Conservation (phyloP, 1,140 invertebrate species). For the Halyomorpha halys region DNA sequence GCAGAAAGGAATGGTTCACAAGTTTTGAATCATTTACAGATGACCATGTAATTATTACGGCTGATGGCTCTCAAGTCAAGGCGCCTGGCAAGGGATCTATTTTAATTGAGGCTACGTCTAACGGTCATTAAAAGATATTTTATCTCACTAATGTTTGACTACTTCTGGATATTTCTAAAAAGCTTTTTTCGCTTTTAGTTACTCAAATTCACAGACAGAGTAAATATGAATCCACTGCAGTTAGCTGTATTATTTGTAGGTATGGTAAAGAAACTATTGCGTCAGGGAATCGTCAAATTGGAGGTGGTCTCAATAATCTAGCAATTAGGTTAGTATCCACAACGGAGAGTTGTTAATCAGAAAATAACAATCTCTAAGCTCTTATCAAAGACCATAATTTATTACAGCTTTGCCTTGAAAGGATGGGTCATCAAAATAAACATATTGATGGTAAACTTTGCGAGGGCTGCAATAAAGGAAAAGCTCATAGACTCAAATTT, state of each 20-base stretch:
- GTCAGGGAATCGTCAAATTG: conserved; percentile 27
- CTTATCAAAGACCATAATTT: conserved; percentile 21
- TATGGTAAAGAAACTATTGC: conserved; percentile 25
- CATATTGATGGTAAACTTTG: conserved; percentile 33
- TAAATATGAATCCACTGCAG: conserved; percentile 30
- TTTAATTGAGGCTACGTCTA: conserved; percentile 26
- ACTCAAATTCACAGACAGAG: conserved; percentile 33
- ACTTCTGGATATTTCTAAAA: conserved; percentile 32
- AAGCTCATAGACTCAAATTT: conserved; percentile 34
- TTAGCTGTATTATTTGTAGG: conserved; percentile 26
- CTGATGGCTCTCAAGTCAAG: conserved; percentile 29
- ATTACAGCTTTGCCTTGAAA: conserved; percentile 33
- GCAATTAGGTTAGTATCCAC: no score
- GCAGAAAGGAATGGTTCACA: no score
- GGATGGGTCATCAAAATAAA: conserved; percentile 33
- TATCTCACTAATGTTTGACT: no score
- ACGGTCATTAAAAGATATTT: conserved; percentile 31
- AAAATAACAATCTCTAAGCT: conserved; percentile 25
- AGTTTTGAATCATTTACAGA: conserved; percentile 30
- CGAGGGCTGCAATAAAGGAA: conserved; percentile 25
- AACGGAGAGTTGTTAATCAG: conserved; percentile 30
- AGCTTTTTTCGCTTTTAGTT: conserved; percentile 33
- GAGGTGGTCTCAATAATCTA: no score
- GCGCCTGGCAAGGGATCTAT: conserved; percentile 32
- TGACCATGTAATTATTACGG: conserved; percentile 28